Evolutionary conservation across 2,888 invertebrate species (phyloP), one percentile per base, ranked within the genome.

Genomic region (Byasa hedistus): DNA sequence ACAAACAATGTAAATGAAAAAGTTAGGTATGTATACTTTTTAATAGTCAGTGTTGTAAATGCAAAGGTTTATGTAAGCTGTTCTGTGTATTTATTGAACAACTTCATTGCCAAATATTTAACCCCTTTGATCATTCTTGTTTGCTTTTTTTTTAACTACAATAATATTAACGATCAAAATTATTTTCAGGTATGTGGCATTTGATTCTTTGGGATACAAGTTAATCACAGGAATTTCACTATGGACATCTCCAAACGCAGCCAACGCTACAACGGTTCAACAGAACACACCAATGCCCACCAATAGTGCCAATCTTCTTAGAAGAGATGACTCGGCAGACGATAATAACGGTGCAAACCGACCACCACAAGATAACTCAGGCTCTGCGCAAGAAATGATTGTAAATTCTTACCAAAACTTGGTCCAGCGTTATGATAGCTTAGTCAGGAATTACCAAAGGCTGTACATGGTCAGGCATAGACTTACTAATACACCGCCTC

Each of bases 211-310:
- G 64, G 97, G 97, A 10, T 94, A 95, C 76, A 95, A 95, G 84
- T 86, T 97, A 55, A 96, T 96, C 77, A 97, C 97, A 1, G 97
- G 96, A 19, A 96, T 97, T 78, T 95, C 96, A 2, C 75, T 91
- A 21, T 86, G 87, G 83, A 73, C 82, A 54, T 81, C 76, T 67
- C 67, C 79, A 2, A 79, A 76, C 5, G 77, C 79, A 12, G 72
- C 76, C 1, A 79, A 64, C 58, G 73, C 75, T 56, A 78, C 84
- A 19, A 68, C 85, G 51, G 72, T 82, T 2, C 83, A 84, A 51
- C 81, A 81, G 27, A 81, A 78, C 65, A 69, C 81, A 36, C 70
- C 79, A 71, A 73, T 75, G 36, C 72, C 79, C 2, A 69, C 77
- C 24, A 76, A 76, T 66, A 84, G 73, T 76, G 85, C 69, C 72